Evolutionary conservation across 2,888 invertebrate species (phyloP), one percentile per base, ranked within the genome.

Genomic region (Gortyna flavago): DNA sequence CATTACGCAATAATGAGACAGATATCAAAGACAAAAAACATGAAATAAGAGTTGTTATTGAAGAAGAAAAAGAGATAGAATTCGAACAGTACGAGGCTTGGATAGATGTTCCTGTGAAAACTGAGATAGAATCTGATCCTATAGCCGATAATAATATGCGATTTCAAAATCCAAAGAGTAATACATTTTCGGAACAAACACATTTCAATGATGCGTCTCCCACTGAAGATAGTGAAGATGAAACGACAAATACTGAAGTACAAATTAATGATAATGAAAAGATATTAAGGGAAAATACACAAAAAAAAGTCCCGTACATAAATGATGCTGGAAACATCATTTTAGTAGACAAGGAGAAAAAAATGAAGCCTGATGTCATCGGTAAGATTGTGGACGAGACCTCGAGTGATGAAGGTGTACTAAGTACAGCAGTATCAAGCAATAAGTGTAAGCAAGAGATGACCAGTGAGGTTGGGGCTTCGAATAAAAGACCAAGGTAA

Each of bases 101-200:
- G 64, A 83, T 83, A n/a, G 54, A 83, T 9, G 25, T 51, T 25
- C 77, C 77, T 9, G 38, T 79, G 0, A 79, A 79, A 41, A 59
- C 57, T 2, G 83, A 79, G 4, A 3, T 51, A 7, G 78, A 79
- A 77, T n/a, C n/a, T 4, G 78, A 79, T 16, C 78, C 78, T 0
- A 83, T 79, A 41, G 83, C 77, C 7, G 83, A 79, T 1, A 62
- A 29, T 5, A 25, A 32, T 3, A 29, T 29, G 18, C 48, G 0
- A 29, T 32, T 77, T 38, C n/a, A 77, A 61, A 51, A 77, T 44
- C 29, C 1, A 54, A 41, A 57, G 11, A 13, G 7, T 21, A 48
- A 80, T 59, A n/a, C 13, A 38, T 48, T 6, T 38, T 18, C 25
- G 48, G 72, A 38, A 38, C 18, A 13, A 59, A 59, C 54, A 29